Conservation (phyloP, 2,888 invertebrate species). For the Aphelenchoides bicaudatus region DNA sequence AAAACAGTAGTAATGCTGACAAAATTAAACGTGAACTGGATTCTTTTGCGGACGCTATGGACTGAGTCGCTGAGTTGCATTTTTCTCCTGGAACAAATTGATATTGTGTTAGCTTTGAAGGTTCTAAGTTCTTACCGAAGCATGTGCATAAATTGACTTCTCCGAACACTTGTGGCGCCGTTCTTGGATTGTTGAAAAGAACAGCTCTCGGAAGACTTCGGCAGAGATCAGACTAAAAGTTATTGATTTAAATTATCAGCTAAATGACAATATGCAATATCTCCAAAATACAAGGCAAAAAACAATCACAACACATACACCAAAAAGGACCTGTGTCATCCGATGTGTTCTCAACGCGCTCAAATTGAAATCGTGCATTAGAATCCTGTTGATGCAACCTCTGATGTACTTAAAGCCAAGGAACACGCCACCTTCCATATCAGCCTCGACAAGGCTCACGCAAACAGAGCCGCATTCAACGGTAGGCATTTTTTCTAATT, state of each 20-base stretch:
- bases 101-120: too few relatives aligned
- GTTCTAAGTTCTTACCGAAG: too few relatives aligned
- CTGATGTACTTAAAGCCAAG: conserved; percentile 59
- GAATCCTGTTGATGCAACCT: conserved; percentile 55
- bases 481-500: conserved; percentile 49
- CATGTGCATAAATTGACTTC: conserved; percentile 54
- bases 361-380: conserved; percentile 58
- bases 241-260: background rate
- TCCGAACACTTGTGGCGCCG: conserved; percentile 42
- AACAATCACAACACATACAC: background rate
- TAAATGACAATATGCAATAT: background rate
- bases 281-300: background rate
- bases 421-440: conserved; percentile 59
- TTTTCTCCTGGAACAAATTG: too few relatives aligned
- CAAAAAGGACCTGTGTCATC: conserved; percentile 38
- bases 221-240: conserved; percentile 32
- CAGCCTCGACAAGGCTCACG: conserved; percentile 43
- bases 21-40: too few relatives aligned
- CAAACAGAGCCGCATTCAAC: conserved; percentile 40
- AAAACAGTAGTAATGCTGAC: too few relatives aligned
- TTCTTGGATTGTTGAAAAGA: conserved; percentile 52
- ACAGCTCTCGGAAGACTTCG: conserved; percentile 44
- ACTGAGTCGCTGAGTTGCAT: conserved; percentile 4
- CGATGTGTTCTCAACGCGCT: conserved; percentile 56
- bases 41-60: too few relatives aligned